phyloP scores from a whole-genome alignment of 2,888 invertebrate species.

The Sisyra nigra region DNA sequence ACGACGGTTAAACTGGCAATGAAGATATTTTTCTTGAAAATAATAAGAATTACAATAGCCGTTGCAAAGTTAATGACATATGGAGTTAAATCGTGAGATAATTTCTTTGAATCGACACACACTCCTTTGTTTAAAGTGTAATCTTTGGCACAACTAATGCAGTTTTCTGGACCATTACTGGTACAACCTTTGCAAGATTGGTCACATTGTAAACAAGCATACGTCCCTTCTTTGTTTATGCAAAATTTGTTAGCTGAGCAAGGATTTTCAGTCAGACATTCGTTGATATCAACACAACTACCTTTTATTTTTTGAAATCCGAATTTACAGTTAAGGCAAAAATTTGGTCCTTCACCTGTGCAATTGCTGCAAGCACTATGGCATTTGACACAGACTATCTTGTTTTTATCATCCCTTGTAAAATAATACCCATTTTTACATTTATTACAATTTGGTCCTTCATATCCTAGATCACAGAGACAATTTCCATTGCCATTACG shows the following conservation, averaged over 20 bases:
- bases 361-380: constrained; percentile 68
- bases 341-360: constrained; percentile 46
- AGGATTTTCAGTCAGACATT: constrained; percentile 47
- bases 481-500: constrained; percentile 88
- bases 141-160: constrained; percentile 63
- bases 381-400: constrained; percentile 61
- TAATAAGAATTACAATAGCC: too few species aligned
- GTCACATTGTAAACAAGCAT: constrained; percentile 49
- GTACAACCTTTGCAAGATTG: constrained; percentile 67
- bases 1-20: too few species aligned
- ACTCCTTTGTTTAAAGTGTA: constrained; percentile 55
- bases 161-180: constrained; percentile 86
- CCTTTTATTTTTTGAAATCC: constrained; percentile 62
- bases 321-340: constrained; percentile 43
- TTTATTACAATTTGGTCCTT: constrained; percentile 57
- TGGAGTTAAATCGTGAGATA: too few species aligned
- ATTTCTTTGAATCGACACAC: constrained; percentile 67
- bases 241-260: constrained; percentile 64
- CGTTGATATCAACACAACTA: constrained; percentile 74
- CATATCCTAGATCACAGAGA: constrained; percentile 68
- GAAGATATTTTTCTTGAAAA: too few species aligned
- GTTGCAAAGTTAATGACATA: too few species aligned
- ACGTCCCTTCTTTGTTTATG: constrained; percentile 76
- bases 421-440: constrained; percentile 59
- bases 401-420: constrained; percentile 55